phyloP scores from a whole-genome alignment of 1,140 invertebrate species.

The Pogonognathellus flavescens region DNA sequence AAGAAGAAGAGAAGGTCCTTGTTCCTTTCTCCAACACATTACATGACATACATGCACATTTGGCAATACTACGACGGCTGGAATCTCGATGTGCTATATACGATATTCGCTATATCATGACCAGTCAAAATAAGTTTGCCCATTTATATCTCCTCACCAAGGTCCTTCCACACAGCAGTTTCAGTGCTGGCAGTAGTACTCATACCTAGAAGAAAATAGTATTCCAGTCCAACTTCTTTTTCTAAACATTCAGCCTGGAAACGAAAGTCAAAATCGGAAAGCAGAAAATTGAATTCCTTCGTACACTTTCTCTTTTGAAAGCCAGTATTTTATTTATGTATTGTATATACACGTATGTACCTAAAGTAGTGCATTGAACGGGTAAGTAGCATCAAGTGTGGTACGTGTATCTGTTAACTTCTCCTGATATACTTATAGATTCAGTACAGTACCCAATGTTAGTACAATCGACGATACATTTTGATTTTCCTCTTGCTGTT shows the following conservation, averaged over 20 bases:
- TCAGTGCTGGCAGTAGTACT: not conserved
- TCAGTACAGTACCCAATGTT: too few species aligned
- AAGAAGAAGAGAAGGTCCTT: not conserved
- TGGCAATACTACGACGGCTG: too few species aligned
- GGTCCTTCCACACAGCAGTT: too few species aligned
- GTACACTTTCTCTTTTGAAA: slow-evolving; percentile 34
- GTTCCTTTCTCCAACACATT: not conserved
- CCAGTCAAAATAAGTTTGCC: too few species aligned
- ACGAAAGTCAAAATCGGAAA: slow-evolving; percentile 31
- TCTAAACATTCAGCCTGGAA: not conserved
- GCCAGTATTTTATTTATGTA: not conserved
- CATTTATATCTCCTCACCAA: too few species aligned
- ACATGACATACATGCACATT: not conserved
- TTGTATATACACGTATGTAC: not conserved
- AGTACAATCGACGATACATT: not conserved
- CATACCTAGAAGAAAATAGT: slow-evolving; percentile 1
- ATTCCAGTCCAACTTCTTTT: not conserved
- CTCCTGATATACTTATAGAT: too few species aligned
- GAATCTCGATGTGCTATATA: too few species aligned
- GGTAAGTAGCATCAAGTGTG: not conserved
- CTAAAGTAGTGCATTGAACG: not conserved
- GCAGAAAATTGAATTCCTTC: slow-evolving; percentile 50
- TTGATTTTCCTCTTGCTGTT: not conserved
- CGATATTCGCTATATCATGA: too few species aligned
- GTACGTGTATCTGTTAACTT: not conserved